phyloP scores from a whole-genome alignment of 2,113 vertebrate species.

The Trematomus loennbergii region DNA sequence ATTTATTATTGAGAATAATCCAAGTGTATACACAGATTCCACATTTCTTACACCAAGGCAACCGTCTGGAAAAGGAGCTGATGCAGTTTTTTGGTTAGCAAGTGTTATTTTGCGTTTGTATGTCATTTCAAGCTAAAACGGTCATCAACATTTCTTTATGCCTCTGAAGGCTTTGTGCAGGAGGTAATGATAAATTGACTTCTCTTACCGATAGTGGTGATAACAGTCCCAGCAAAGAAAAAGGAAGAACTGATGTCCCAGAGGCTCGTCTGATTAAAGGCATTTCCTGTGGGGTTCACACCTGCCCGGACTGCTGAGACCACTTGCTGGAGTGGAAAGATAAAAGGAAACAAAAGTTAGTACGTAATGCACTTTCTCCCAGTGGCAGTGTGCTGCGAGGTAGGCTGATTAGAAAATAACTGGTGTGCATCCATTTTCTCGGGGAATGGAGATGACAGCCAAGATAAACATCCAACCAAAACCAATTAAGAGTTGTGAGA shows the following conservation, averaged over 20 bases:
- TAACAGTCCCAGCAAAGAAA: constrained; percentile 99
- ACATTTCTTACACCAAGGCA: too few relatives aligned
- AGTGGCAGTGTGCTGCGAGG: constrained; percentile 6
- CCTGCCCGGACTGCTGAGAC: constrained; percentile 95
- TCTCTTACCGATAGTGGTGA: constrained; percentile 98
- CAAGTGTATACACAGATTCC: too few relatives aligned
- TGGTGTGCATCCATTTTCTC: constrained; percentile 1
- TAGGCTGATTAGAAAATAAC: constrained; percentile 1
- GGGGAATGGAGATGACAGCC: constrained; percentile 8
- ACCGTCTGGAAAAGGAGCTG: not conserved
- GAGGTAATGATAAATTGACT: not conserved
- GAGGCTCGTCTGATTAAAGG: constrained; percentile 94
- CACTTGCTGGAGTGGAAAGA: constrained; percentile 88
- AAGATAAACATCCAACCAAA: constrained; percentile 30
- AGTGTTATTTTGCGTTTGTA: not conserved
- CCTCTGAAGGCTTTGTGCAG: not conserved
- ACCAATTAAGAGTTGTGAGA: constrained; percentile 25
- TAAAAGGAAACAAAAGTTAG: constrained; percentile 6
- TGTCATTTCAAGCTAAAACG: constrained; percentile 9
- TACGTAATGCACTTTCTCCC: not conserved
- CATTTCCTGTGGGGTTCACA: constrained; percentile 94
- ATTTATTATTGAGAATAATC: too few relatives aligned
- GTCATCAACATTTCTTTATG: not conserved
- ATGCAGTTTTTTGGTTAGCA: not conserved
- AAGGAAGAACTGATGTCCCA: constrained; percentile 99